Base-by-base conservation (phyloP, 2,888 invertebrate species). In the Tupiocoris notatus region DNA sequence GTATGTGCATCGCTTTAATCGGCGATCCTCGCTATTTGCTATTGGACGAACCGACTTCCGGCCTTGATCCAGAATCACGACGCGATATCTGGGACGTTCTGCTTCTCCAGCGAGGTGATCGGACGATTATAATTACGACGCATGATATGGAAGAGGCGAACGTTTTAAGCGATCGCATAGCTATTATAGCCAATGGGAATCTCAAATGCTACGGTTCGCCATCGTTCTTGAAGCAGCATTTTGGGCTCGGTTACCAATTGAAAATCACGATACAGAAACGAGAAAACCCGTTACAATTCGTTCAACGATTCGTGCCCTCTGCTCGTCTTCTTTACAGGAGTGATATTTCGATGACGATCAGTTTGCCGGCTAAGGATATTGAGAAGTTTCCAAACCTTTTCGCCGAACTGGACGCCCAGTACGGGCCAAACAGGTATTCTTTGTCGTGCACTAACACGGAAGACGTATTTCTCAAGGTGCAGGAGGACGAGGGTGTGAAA, bases 71-170 rank as follows among this genome's bases (percentile, higher is more conserved):
- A 0, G 92, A 95, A 83, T 93, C 94, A 1, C 87, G 95, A 58
- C 87, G 96, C 68, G 90, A 92, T 78, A 88, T 95, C 70, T 96
- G 96, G 96, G 92, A 96, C 82, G 86, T 95, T 78, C 86, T 96
- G 81, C 87, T 91, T 80, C 86, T 87, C 85, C 85, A 84, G 80
- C 54, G 17, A 63, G 54, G 66, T 16, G 67, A 56, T 1, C 90
- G 92, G 80, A 94, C 95, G 0, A 92, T 96, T 80, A 85, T 97
- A 16, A 88, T 97, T 70, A 93, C 94, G 16, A 96, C 96, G 0
- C 96, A 97, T 85, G 94, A 93, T 84, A 96, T 97, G 95, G 96
- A 96, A 84, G 96, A 97, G 84, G 96, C 96, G 1, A 96, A 96
- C 84, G 90, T 92, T 57, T 87, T 97, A 1, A 95, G 94, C 0